phyloP scores from a whole-genome alignment of 2,113 vertebrate genomes.

The Chrysochloris asiatica region DNA sequence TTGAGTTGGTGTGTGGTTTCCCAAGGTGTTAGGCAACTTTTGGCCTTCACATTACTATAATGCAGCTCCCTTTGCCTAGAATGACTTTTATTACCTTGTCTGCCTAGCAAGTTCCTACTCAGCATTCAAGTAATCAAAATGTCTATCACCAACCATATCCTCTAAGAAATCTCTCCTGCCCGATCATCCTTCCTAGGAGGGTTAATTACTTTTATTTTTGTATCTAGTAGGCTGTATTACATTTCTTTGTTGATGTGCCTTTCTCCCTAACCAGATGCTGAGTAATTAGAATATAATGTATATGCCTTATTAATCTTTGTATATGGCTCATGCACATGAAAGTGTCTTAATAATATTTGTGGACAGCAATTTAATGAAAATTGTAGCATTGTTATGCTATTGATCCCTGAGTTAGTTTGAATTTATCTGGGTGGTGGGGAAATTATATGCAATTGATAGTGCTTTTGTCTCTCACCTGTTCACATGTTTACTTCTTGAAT shows the following conservation, averaged over 20 bases:
- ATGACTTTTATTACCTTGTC: neutral
- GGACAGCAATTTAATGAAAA: neutral
- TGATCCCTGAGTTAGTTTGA: neutral
- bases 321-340: neutral
- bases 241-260: neutral
- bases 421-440: neutral
- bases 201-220: neutral
- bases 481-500: neutral
- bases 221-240: neutral
- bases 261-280: neutral
- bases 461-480: neutral
- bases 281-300: neutral
- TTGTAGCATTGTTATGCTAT: neutral
- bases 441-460: neutral
- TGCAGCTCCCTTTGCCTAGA: neutral
- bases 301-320: neutral
- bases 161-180: neutral
- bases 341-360: neutral
- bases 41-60: neutral
- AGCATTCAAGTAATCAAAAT: neutral
- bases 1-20: too few relatives aligned
- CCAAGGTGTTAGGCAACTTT: neutral
- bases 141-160: too few relatives aligned
- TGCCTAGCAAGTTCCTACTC: neutral
- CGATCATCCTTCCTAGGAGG: neutral